Conservation (phyloP, 2,113 vertebrate genomes). For the Micronycteris hirsuta region DNA sequence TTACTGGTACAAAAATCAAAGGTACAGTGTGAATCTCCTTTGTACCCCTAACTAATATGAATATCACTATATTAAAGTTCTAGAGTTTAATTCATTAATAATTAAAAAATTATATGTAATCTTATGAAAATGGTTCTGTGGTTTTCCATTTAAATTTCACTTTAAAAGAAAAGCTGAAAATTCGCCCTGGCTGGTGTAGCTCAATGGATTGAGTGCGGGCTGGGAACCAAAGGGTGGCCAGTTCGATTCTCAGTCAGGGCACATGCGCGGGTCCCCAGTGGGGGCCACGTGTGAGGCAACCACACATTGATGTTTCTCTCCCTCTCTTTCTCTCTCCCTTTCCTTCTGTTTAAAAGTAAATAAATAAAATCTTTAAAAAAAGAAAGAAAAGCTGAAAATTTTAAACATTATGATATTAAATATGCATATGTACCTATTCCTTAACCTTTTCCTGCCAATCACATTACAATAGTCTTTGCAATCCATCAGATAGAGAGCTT, state of each 20-base stretch:
- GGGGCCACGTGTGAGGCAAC: too few species aligned
- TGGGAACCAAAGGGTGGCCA: too few species aligned
- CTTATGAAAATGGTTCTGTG: neutral
- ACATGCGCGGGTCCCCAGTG: too few species aligned
- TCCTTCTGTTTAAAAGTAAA: too few species aligned
- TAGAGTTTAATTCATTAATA: neutral
- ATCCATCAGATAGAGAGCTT: neutral
- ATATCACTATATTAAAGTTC: neutral
- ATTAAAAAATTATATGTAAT: neutral
- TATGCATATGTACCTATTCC: neutral
- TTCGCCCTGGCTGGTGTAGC: too few species aligned
- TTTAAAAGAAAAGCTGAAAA: neutral
- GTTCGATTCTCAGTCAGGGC: too few species aligned
- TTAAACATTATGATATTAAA: neutral
- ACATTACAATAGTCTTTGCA: neutral
- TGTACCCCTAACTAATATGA: neutral
- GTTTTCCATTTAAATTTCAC: neutral
- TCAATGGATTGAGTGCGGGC: too few species aligned
- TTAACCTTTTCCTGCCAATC: neutral
- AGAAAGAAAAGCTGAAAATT: neutral
- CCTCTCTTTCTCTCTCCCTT: too few species aligned
- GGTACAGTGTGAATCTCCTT: neutral
- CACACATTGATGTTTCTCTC: too few species aligned
- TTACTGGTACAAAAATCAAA: neutral
- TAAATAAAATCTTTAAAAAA: too few species aligned